phyloP scores from a whole-genome alignment of 2,113 vertebrate genomes.

The Nyctereutes procyonoides region DNA sequence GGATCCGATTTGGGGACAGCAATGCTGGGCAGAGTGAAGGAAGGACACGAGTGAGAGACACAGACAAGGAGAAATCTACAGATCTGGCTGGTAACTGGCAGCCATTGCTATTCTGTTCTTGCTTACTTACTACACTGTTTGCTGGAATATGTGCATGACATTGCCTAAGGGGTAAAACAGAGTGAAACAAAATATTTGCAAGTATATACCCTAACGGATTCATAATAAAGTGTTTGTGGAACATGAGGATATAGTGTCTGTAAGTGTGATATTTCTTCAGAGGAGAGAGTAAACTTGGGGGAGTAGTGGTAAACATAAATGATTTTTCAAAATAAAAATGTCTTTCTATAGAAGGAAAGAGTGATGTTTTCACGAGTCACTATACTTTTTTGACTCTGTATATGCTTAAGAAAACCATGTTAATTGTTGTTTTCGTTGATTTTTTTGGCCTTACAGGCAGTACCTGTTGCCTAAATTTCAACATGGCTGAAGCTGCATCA shows the following conservation, averaged over 20 bases:
- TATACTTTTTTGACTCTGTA: background rate
- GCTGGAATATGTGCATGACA: background rate
- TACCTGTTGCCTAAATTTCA: background rate
- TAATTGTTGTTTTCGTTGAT: background rate
- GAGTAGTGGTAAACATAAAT: conserved; percentile 58
- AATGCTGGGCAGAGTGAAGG: background rate
- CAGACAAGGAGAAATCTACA: background rate
- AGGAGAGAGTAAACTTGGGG: conserved; percentile 46
- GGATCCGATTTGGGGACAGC: background rate
- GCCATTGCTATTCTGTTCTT: background rate
- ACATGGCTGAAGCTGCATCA: background rate
- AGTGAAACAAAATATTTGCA: conserved; percentile 64
- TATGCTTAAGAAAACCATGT: background rate
- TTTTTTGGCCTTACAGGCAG: background rate
- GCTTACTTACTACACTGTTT: background rate
- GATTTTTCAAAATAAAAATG: conserved; percentile 21
- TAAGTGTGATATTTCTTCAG: conserved; percentile 71
- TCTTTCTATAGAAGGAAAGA: background rate
- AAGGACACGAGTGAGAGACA: background rate
- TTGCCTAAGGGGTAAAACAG: conserved; percentile 35
- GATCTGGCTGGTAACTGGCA: background rate
- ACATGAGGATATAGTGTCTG: conserved; percentile 62
- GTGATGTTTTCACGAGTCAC: background rate
- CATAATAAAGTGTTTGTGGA: conserved; percentile 51
- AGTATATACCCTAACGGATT: conserved; percentile 52